Conservation (phyloP, 2,888 invertebrate species). For the Gnatocerus cornutus region DNA sequence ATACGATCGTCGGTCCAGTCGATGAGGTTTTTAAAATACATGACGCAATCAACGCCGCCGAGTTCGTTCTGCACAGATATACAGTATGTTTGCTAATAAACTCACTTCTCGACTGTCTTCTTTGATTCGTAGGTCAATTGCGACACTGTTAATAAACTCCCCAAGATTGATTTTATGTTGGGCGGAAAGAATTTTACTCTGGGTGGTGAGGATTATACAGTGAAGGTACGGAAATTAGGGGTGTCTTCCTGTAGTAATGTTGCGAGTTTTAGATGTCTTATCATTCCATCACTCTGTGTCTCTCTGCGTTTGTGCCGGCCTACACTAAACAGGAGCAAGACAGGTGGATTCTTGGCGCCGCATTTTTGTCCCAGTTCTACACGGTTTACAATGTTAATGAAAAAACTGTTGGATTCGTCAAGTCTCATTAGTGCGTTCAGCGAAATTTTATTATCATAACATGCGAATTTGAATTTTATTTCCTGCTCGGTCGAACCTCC, state of each 20-base stretch:
- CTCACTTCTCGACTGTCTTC: background rate
- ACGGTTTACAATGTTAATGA: constrained; percentile 70
- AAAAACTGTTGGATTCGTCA: constrained; percentile 69
- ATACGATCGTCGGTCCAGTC: constrained; percentile 69
- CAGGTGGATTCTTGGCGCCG: constrained; percentile 71
- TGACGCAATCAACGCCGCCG: constrained; percentile 66
- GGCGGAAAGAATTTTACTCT: constrained; percentile 76
- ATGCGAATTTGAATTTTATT: no score
- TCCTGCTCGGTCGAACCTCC: no score
- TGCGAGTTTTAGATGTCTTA: constrained; percentile 67
- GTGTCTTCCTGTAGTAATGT: constrained; percentile 16
- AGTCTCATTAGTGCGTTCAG: constrained; percentile 67
- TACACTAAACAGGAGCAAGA: constrained; percentile 53
- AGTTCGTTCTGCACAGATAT: constrained; percentile 60
- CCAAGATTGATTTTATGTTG: constrained; percentile 75
- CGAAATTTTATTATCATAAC: no score
- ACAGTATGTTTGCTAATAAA: constrained; percentile 58
- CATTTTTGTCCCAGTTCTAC: constrained; percentile 72
- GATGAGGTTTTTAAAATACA: constrained; percentile 69
- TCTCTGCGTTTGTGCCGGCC: constrained; percentile 70
- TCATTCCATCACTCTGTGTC: constrained; percentile 66
- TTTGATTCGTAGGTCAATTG: constrained; percentile 74
- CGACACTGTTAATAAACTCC: constrained; percentile 74
- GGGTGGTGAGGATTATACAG: constrained; percentile 77
- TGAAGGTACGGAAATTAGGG: constrained; percentile 64